Conservation (phyloP, 2,888 invertebrate species). For the Argyresthia albistria region DNA sequence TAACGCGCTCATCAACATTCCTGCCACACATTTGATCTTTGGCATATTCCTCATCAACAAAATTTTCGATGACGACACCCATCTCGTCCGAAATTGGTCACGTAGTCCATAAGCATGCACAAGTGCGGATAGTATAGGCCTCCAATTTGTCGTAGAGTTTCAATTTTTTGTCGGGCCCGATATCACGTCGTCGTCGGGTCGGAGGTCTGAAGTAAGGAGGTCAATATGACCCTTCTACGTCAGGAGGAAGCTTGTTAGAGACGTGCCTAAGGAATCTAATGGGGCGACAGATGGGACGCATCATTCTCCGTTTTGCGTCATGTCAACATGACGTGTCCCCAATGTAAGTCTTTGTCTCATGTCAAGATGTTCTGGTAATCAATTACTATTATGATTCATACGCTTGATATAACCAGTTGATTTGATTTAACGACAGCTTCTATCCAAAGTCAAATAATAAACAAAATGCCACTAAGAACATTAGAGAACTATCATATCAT, state of each 20-base stretch:
- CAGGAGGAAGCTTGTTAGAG: conserved; percentile 22
- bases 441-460: no score
- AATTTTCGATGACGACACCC: conserved; percentile 26
- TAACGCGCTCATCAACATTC: conserved; percentile 46
- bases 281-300: conserved; percentile 7
- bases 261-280: conserved; percentile 26
- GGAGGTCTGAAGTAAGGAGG: conserved; percentile 12
- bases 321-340: no score
- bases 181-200: background rate
- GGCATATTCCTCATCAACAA: conserved; percentile 37
- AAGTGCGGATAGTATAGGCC: background rate
- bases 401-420: no score
- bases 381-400: background rate
- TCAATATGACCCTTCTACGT: conserved; percentile 9
- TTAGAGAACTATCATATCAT: no score
- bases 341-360: no score
- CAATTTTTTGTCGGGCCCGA: conserved; percentile 3
- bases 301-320: no score
- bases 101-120: conserved; percentile 18
- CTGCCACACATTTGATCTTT: conserved; percentile 52
- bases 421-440: no score
- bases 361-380: background rate
- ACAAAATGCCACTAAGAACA: no score
- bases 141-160: conserved; percentile 2
- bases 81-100: conserved; percentile 31